Percentiles rank a stretch among this genome's conserved stretches.
Conservation (phyloP, 2,797 vertebrate species). For the Pangasius krempfi region DNA sequence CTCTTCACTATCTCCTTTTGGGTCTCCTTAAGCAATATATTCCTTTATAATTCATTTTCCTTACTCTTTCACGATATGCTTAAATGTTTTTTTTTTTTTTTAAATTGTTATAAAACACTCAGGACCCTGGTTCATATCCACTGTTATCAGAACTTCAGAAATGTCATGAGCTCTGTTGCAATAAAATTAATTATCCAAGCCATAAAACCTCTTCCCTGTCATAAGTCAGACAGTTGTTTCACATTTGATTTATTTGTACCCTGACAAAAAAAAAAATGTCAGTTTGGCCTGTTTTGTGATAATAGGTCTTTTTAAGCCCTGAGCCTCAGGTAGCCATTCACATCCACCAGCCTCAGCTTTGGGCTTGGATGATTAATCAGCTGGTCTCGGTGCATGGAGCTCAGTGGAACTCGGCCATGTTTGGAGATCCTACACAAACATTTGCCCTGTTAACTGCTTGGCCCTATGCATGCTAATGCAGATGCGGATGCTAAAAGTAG, state of each 20-base stretch:
- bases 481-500: neutral
- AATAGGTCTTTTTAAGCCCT: conserved; percentile 58
- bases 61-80: too few relatives aligned
- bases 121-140: neutral
- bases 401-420: conserved; percentile 38
- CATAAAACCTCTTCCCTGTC: neutral
- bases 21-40: neutral
- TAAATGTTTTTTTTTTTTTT: neutral
- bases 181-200: neutral
- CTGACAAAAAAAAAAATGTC: conserved; percentile 48
- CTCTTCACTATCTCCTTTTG: neutral
- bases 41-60: neutral
- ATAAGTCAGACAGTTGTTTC: neutral
- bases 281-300: conserved; percentile 42
- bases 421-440: conserved; percentile 62
- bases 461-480: neutral
- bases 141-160: neutral
- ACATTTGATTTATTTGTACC: conserved; percentile 51
- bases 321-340: conserved; percentile 51
- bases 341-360: conserved; percentile 52
- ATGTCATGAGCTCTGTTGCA: neutral
- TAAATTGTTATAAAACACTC: neutral
- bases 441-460: conserved; percentile 48
- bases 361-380: conserved; percentile 69
- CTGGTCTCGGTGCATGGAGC: conserved; percentile 14